These are phyloP conservation scores for Brachionus angularis DNA, from an alignment of 1,140 invertebrate species.

Conservation along the genomic window DNA sequence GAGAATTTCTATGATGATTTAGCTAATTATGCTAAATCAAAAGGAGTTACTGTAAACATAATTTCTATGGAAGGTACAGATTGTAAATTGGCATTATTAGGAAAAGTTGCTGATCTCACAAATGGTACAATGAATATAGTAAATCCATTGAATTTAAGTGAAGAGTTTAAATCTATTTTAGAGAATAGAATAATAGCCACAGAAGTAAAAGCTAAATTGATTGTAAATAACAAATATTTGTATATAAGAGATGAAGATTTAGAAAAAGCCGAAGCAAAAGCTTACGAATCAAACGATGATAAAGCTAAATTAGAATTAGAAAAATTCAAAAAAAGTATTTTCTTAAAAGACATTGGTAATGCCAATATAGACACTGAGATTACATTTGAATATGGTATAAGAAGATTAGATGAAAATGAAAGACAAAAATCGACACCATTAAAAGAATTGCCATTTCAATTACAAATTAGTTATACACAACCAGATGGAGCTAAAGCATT, in stretches of 20 bases:
- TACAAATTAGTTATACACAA: slow-evolving; percentile 49
- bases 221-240: slow-evolving; percentile 42
- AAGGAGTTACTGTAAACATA: slow-evolving; percentile 54
- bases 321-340: slow-evolving; percentile 1
- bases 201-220: slow-evolving; percentile 16
- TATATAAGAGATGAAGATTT: slow-evolving; percentile 33
- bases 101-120: slow-evolving; percentile 52
- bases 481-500: slow-evolving; percentile 48
- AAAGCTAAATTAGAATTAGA: slow-evolving; percentile 15
- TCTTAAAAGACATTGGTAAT: slow-evolving; percentile 23
- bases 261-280: slow-evolving; percentile 4
- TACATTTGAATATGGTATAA: slow-evolving; percentile 33
- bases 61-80: slow-evolving; percentile 55
- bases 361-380: slow-evolving; percentile 32
- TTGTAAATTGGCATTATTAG: slow-evolving; percentile 54
- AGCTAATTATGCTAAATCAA: slow-evolving; percentile 47
- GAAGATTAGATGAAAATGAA: slow-evolving; percentile 1
- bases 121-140: slow-evolving; percentile 53
- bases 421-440: not conserved
- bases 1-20: slow-evolving; percentile 52
- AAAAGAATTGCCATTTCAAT: slow-evolving; percentile 45
- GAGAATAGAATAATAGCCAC: slow-evolving; percentile 10
- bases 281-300: not conserved
- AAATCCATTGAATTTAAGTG: slow-evolving; percentile 27
- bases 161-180: slow-evolving; percentile 41